Evolutionary conservation across 2,888 invertebrate genomes (phyloP), one percentile per base, ranked within the genome.

Genomic region (Ectobius pallidus): DNA sequence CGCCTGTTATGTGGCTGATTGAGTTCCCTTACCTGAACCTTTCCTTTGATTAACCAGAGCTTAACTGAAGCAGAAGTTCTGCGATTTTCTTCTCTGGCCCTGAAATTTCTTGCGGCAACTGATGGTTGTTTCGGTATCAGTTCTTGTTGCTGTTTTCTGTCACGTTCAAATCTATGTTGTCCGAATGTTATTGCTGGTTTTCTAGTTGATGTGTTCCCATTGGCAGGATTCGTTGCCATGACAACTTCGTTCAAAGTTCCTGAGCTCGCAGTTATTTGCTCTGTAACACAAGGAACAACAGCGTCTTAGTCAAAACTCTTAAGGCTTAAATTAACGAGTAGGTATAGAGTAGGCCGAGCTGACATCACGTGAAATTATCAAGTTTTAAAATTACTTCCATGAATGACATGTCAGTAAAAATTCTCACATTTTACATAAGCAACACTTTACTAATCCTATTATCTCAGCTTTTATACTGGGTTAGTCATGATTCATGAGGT

Each of bases 31-130:
- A 80, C 81, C 79, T 81, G 79, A 69, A 81, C 80, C 77, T 80
- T 81, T 63, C 82, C 82, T 74, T 80, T 82, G 76, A 82, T 78
- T 14, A 83, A 77, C 82, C 83, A 83, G 71, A 82, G 78, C 76
- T 82, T 82, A 58, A 82, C 81, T 14, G 81, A 76, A 68, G 79
- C 78, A 18, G 78, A 77, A 46, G 78, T 73, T 16, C 63, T 63
- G 67, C 76, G 75, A 71, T 75, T 72, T 46, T n/a, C 55, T 14
- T 55, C 49, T 39, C 49, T 34, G 70, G 75, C 63, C 6, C 7
- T 34, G 11, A 34, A 34, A 11, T 34, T 6, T 34, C 34, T 34
- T n/a, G n/a, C n/a, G n/a, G n/a, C n/a, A n/a, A n/a, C n/a, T n/a
- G n/a, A n/a, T n/a, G n/a, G n/a, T 75, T 63, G 74, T 68, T 49